These are phyloP conservation scores for Lasioglossum leucozonium DNA, from an alignment of 2,888 invertebrate genomes.

Conservation along the genomic window DNA sequence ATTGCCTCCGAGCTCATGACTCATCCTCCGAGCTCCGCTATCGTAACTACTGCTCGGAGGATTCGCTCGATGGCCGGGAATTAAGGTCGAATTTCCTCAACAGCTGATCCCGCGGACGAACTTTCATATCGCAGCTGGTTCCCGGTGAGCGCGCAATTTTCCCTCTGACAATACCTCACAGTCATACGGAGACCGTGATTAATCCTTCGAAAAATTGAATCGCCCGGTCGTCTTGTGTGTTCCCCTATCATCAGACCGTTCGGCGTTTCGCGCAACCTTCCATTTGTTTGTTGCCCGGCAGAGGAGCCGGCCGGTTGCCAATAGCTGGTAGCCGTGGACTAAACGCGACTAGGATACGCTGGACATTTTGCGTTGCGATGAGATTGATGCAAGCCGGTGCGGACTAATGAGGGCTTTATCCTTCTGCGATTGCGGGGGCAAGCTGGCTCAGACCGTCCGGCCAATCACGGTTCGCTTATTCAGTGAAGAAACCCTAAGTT, in stretches of 20 bases:
- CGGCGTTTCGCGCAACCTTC: not conserved
- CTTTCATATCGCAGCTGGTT: slow-evolving; percentile 10
- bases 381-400: not conserved
- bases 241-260: slow-evolving; percentile 32
- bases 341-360: not conserved
- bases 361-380: not conserved
- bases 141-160: not conserved
- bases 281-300: not conserved
- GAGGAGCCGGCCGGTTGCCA: not conserved
- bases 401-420: not conserved
- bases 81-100: slow-evolving; percentile 19
- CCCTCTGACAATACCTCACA: slow-evolving; percentile 4
- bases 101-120: slow-evolving; percentile 10
- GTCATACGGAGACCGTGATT: slow-evolving; percentile 11
- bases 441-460: no score
- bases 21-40: not conserved
- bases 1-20: not conserved
- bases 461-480: no score
- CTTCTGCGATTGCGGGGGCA: not conserved
- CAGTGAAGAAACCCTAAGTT: no score
- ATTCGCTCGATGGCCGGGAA: slow-evolving; percentile 11
- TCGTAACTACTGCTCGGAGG: not conserved
- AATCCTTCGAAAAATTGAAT: slow-evolving; percentile 16
- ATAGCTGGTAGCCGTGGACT: not conserved
- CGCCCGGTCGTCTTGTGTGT: not conserved